A percentile compares a stretch with the other conserved stretches of the same genome.
Conservation (phyloP, 2,797 vertebrate genomes). For the Dallia pectoralis region DNA sequence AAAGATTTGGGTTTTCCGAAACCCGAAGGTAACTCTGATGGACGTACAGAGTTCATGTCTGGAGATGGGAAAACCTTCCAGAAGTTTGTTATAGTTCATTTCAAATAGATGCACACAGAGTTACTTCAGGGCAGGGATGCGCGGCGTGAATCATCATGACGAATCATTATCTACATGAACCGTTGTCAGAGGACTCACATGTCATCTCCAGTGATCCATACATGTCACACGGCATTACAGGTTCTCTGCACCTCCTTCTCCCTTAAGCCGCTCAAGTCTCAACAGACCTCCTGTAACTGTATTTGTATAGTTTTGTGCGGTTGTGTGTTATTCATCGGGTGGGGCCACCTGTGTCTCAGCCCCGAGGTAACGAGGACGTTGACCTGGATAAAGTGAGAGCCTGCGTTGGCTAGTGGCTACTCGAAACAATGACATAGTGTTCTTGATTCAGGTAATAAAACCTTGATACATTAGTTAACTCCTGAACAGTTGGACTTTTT, state of each 20-base stretch:
- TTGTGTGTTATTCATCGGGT: slow-evolving; percentile 48
- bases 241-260: slow-evolving; percentile 18
- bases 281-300: slow-evolving; percentile 32
- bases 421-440: neutral
- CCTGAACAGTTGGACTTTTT: neutral
- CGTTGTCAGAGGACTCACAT: neutral
- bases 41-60: too few relatives aligned
- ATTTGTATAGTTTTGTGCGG: slow-evolving; percentile 50
- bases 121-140: neutral
- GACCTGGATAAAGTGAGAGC: slow-evolving; percentile 16
- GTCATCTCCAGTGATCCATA: neutral
- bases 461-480: neutral
- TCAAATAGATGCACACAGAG: neutral
- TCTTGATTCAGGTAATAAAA: neutral
- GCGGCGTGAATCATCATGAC: neutral
- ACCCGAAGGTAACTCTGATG: too few relatives aligned
- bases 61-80: too few relatives aligned
- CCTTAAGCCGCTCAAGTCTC: slow-evolving; percentile 6
- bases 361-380: slow-evolving; percentile 27
- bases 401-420: neutral
- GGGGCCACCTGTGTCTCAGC: slow-evolving; percentile 30
- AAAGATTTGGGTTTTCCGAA: too few relatives aligned
- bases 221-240: neutral
- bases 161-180: neutral
- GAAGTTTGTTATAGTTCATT: neutral